Evolutionary conservation across 2,113 vertebrate genomes (phyloP).

Genomic region (Rutilus rutilus): DNA sequence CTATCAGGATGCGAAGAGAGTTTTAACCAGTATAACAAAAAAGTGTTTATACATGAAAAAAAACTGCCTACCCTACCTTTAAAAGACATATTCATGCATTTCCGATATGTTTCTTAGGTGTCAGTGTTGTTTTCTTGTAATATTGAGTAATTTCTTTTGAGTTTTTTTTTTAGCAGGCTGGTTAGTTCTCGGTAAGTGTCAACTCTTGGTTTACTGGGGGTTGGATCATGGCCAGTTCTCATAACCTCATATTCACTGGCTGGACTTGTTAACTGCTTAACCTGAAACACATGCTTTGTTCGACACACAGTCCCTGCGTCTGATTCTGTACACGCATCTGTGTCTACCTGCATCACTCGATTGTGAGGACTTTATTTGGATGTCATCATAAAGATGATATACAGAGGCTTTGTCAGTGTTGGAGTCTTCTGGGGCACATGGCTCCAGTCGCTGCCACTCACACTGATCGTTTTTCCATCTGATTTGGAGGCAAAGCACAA

Average conservation of each 20-base stretch:
- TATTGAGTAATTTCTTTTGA: background rate
- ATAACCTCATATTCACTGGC: conserved; percentile 38
- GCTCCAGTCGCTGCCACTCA: background rate
- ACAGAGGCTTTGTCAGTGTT: background rate
- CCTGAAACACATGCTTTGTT: conserved; percentile 63
- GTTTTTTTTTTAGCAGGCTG: conserved; percentile 9
- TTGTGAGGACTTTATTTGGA: conserved; percentile 24
- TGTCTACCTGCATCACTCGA: background rate
- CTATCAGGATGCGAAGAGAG: too few species aligned
- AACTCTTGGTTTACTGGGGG: conserved; percentile 18
- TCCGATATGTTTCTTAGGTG: background rate
- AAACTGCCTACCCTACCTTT: background rate
- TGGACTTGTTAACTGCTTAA: conserved; percentile 45
- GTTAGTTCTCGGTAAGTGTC: conserved; percentile 20
- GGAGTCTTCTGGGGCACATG: conserved; percentile 6
- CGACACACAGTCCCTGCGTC: background rate
- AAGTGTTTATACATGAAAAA: too few species aligned
- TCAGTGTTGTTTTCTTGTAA: background rate
- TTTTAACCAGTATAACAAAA: too few species aligned
- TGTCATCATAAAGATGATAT: conserved; percentile 3
- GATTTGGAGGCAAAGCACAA: conserved; percentile 44
- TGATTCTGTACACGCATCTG: background rate
- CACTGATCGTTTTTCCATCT: conserved; percentile 47
- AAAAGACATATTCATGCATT: conserved; percentile 17
- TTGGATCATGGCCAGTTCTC: conserved; percentile 38